These are phyloP conservation scores for Pseudachorutes palmiensis DNA, from an alignment of 1,140 invertebrate genomes.

Conservation along the genomic window DNA sequence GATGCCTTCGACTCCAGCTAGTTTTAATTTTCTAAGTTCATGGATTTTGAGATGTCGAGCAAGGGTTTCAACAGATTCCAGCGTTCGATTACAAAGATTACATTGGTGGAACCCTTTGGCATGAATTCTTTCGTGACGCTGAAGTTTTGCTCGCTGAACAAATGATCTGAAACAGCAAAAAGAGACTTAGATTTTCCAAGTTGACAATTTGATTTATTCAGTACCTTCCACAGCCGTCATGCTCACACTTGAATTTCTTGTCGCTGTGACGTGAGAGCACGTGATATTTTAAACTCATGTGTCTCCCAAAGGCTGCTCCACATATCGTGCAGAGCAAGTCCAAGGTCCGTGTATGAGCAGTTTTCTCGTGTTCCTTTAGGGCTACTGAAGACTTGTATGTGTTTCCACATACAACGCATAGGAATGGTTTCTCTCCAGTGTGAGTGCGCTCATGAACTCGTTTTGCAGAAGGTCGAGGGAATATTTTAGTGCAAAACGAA, in stretches of 20 bases:
- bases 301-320: conserved; percentile 1
- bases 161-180: conserved; percentile 3
- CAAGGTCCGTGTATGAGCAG: not conserved
- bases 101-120: not conserved
- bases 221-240: conserved; percentile 6
- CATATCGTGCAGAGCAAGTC: conserved; percentile 1
- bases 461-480: not conserved
- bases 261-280: not conserved
- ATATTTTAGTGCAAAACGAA: not conserved
- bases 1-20: not conserved
- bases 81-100: not conserved
- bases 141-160: not conserved
- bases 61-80: not conserved
- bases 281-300: conserved; percentile 5
- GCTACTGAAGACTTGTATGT: conserved; percentile 39
- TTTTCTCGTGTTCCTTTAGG: not conserved
- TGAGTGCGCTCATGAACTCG: conserved; percentile 57
- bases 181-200: not conserved
- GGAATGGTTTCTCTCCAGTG: conserved; percentile 55
- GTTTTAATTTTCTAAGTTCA: not conserved
- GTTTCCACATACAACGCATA: conserved; percentile 55
- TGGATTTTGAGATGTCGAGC: not conserved
- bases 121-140: not conserved
- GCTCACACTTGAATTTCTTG: not conserved
- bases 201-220: not conserved